These are phyloP conservation scores for Halcyon leucocephala DNA, from an alignment of 2,797 vertebrate genomes.

Conservation along the genomic window DNA sequence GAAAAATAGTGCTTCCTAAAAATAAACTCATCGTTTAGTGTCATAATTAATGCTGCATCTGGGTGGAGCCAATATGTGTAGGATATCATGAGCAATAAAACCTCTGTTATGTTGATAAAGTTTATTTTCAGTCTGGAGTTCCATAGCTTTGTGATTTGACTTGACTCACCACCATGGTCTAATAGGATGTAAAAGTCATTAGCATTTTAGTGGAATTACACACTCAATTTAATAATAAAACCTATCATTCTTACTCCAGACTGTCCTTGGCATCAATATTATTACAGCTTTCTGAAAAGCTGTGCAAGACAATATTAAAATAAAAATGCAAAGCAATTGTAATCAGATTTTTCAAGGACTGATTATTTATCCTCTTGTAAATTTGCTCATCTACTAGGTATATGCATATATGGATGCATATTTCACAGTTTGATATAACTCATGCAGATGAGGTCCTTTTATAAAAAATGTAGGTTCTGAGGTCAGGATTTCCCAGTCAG, in stretches of 20 bases:
- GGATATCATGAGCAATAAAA: not conserved
- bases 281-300: not conserved
- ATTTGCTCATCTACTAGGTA: not conserved
- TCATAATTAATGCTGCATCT: not conserved
- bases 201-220: not conserved
- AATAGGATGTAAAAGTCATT: not conserved
- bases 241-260: not conserved
- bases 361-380: not conserved
- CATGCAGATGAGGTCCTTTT: not conserved
- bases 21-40: not conserved
- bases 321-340: not conserved
- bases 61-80: rapidly evolving
- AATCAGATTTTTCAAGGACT: not conserved
- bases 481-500: not conserved
- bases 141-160: not conserved
- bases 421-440: not conserved
- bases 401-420: not conserved
- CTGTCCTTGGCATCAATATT: not conserved
- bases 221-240: not conserved
- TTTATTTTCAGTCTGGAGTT: not conserved
- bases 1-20: not conserved
- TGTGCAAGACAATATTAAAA: not conserved
- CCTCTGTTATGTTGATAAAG: not conserved
- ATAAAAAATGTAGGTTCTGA: not conserved
- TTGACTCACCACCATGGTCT: not conserved